Percentiles rank a stretch among this genome's conserved stretches.
Conservation (phyloP, 2,888 invertebrate species). For the Harpalus rufipes region DNA sequence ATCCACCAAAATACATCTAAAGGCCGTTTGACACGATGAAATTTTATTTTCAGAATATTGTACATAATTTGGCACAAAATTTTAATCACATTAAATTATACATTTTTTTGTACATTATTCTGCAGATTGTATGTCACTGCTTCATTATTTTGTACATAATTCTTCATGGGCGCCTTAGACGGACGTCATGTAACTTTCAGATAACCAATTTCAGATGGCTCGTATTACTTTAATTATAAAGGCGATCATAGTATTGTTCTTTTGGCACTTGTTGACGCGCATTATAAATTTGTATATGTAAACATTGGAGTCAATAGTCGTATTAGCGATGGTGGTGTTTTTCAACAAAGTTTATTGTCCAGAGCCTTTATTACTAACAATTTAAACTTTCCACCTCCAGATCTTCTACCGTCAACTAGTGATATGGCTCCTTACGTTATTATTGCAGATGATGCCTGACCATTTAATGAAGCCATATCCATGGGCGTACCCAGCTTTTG, state of each 20-base stretch:
- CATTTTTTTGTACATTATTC: conserved; percentile 33
- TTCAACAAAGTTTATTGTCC: conserved; percentile 49
- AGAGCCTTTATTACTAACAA: conserved; percentile 49
- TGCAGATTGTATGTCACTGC: conserved; percentile 30
- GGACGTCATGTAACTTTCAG: conserved; percentile 68
- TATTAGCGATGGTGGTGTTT: conserved; percentile 67
- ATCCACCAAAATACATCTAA: too few species aligned
- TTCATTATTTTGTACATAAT: conserved; percentile 28
- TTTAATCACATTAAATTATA: conserved; percentile 9
- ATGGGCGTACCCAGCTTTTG: too few species aligned
- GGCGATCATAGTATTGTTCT: conserved; percentile 57
- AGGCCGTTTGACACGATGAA: conserved; percentile 50
- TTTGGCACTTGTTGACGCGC: conserved; percentile 58
- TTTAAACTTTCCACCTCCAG: conserved; percentile 62
- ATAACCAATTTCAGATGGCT: conserved; percentile 67
- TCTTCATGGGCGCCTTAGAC: conserved; percentile 68
- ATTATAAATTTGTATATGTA: conserved; percentile 64
- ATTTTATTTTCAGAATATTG: background rate
- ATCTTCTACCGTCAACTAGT: conserved; percentile 30
- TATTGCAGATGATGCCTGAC: conserved; percentile 62
- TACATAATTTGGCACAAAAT: conserved; percentile 45
- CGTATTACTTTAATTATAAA: conserved; percentile 69
- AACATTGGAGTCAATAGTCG: conserved; percentile 66
- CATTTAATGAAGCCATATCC: conserved; percentile 64
- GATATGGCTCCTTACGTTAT: conserved; percentile 59